These are phyloP conservation scores for Diglossa cyanea DNA, from an alignment of 2,797 vertebrate genomes.

Conservation along the genomic window DNA sequence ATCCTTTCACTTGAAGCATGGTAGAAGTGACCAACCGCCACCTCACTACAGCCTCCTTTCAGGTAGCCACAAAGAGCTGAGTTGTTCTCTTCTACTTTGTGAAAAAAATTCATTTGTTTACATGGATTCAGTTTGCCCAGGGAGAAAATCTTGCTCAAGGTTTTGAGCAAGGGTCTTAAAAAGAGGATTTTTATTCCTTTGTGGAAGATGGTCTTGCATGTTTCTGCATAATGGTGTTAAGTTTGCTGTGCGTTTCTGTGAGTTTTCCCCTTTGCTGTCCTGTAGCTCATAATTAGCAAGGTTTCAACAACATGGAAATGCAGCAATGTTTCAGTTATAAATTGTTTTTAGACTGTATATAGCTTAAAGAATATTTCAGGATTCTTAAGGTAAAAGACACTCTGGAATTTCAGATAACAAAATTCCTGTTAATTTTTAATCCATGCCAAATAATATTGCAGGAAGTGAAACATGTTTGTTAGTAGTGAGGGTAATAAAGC, in stretches of 20 bases:
- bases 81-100: neutral
- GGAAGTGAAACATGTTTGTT: neutral
- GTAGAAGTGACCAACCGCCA: neutral
- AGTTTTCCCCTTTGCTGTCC: neutral
- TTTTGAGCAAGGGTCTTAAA: neutral
- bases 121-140: neutral
- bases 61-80: neutral
- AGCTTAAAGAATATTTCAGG: neutral
- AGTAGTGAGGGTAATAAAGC: neutral
- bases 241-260: neutral
- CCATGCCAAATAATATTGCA: neutral
- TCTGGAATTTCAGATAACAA: neutral
- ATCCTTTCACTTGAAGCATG: neutral
- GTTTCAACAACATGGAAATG: neutral
- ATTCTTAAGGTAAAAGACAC: neutral
- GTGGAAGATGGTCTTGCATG: neutral
- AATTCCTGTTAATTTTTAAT: slow-evolving; percentile 12
- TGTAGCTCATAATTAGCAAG: neutral
- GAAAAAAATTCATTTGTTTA: neutral
- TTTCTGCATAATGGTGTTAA: neutral
- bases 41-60: neutral
- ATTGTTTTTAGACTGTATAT: neutral
- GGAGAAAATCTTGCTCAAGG: neutral
- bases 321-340: neutral
- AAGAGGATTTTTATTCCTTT: neutral